Evolutionary conservation across 53 echinoderm and acorn worm genomes (phyloP).

Genomic region (Actinopyga echinites): DNA sequence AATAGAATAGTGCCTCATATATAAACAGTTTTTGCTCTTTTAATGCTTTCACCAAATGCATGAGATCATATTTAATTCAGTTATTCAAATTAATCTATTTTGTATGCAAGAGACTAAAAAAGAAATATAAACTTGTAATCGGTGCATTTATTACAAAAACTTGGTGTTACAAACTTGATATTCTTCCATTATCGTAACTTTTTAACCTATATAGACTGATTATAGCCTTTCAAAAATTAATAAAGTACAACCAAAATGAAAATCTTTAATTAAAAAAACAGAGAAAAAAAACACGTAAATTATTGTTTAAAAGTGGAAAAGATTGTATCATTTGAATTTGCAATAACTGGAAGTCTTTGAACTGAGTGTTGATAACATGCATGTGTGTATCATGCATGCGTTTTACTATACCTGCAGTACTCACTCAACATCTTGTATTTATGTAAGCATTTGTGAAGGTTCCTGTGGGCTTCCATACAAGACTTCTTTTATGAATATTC

Average conservation of each 20-base stretch:
- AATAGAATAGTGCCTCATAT: too few relatives aligned
- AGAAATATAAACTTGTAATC: too few relatives aligned
- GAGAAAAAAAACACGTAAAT: not conserved
- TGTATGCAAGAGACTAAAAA: too few relatives aligned
- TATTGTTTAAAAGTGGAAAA: not conserved
- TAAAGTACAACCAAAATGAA: not conserved
- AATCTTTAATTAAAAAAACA: too few relatives aligned
- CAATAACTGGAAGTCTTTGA: slow-evolving; percentile 26
- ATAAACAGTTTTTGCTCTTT: too few relatives aligned
- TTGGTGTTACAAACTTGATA: not conserved
- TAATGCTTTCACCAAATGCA: too few relatives aligned
- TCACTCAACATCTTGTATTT: slow-evolving; percentile 8
- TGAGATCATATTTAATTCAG: too few relatives aligned
- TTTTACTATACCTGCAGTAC: slow-evolving; percentile 3
- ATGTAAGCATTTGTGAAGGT: slow-evolving; percentile 13
- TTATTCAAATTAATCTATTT: too few relatives aligned
- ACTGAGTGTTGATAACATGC: not conserved
- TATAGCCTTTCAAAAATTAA: too few relatives aligned
- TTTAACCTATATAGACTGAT: not conserved
- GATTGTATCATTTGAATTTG: not conserved
- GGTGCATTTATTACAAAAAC: not conserved
- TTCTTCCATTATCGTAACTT: not conserved
- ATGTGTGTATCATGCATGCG: not conserved
- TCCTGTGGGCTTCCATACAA: slow-evolving; percentile 35
- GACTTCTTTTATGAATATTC: not conserved